These are phyloP conservation scores for Gila robusta DNA, from an alignment of 2,797 vertebrate species.

Conservation along the genomic window DNA sequence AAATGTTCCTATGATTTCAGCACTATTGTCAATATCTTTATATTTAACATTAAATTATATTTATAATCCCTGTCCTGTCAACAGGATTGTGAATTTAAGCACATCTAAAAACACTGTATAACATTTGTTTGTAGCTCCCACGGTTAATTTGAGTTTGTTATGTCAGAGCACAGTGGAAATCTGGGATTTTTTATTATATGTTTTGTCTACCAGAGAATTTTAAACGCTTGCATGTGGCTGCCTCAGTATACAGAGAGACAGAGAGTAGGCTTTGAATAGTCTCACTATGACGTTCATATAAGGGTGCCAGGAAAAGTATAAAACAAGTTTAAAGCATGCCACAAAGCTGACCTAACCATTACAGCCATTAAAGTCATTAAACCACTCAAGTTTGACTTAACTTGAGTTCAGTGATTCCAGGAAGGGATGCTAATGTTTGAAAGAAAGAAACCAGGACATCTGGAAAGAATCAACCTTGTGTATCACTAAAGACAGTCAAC, in stretches of 20 bases:
- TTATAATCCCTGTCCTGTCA: background rate
- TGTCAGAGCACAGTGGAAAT: background rate
- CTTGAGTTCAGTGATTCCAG: background rate
- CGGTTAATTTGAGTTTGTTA: background rate
- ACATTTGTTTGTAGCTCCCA: background rate
- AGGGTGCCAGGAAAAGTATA: background rate
- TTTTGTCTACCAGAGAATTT: background rate
- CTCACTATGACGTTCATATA: background rate
- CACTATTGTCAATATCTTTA: background rate
- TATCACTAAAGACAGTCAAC: background rate
- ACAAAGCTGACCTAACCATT: background rate
- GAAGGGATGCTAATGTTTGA: slow-evolving; percentile 13
- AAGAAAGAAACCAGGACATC: slow-evolving; percentile 9
- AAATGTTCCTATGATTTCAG: background rate
- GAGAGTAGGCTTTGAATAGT: background rate
- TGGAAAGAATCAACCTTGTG: slow-evolving; percentile 6
- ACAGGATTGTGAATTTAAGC: background rate
- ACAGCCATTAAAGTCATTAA: background rate
- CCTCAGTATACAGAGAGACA: background rate
- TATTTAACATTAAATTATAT: background rate
- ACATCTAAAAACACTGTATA: background rate
- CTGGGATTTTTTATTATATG: background rate
- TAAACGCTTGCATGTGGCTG: background rate
- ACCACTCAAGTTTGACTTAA: slow-evolving; percentile 15
- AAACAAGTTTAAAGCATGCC: slow-evolving; percentile 20